phyloP scores from a whole-genome alignment of 30 jellyfish, hydroid and myxozoan genomes.

The Mastigias papua region DNA sequence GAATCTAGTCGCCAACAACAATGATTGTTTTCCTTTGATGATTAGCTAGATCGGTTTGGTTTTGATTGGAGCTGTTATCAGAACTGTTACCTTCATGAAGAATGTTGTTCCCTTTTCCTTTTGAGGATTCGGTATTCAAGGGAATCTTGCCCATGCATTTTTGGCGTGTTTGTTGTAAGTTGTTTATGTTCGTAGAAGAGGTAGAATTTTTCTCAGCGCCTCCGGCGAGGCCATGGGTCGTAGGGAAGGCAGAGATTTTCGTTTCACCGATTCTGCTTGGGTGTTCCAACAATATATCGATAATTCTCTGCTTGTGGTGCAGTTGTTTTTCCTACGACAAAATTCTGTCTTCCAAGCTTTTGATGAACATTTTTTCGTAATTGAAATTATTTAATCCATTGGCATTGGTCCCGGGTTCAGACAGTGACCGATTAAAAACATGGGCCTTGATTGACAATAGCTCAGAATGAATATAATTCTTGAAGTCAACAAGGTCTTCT shows the following conservation, averaged over 20 bases:
- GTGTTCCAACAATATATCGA: constrained; percentile 16
- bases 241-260: constrained; percentile 5
- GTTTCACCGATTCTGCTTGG: constrained; percentile 1
- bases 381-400: constrained; percentile 24
- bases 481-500: constrained; percentile 6
- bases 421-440: constrained; percentile 27
- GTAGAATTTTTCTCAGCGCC: neutral
- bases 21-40: constrained; percentile 5
- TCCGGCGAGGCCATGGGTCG: constrained; percentile 30
- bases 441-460: constrained; percentile 28
- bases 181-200: no score
- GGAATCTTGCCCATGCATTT: constrained; percentile 19
- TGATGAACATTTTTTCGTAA: constrained; percentile 12
- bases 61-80: constrained; percentile 6
- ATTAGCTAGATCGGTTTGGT: constrained; percentile 2
- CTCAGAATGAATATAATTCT: constrained; percentile 3
- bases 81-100: neutral
- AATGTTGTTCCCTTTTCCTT: constrained; percentile 5
- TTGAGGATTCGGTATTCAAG: neutral
- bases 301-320: constrained; percentile 37
- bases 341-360: constrained; percentile 14
- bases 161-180: no score
- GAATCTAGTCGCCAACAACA: neutral
- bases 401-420: constrained; percentile 29
- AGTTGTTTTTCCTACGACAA: constrained; percentile 23